Conservation (phyloP, 2,888 invertebrate genomes). For the Ormia ochracea region DNA sequence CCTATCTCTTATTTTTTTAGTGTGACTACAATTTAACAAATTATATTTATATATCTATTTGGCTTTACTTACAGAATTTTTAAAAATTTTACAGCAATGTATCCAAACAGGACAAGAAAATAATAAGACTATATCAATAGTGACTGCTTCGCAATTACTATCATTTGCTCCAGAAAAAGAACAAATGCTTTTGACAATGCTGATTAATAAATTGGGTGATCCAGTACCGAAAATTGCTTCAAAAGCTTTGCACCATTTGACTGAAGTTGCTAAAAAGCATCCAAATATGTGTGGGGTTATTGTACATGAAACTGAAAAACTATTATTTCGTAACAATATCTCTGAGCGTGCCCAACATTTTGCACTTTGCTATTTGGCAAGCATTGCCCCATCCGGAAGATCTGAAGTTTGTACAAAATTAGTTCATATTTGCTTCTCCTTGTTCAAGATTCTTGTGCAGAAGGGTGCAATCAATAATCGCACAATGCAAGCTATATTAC, state of each 20-base stretch:
- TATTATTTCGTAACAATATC: conserved; percentile 93
- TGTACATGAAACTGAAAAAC: conserved; percentile 90
- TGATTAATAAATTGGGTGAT: conserved; percentile 98
- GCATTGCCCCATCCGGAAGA: conserved; percentile 84
- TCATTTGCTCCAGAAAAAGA: conserved; percentile 76
- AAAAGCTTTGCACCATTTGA: conserved; percentile 90
- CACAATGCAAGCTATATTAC: conserved; percentile 89
- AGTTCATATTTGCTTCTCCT: conserved; percentile 94
- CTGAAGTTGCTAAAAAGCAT: conserved; percentile 88
- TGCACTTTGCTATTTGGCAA: conserved; percentile 92
- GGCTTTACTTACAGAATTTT: conserved; percentile 68
- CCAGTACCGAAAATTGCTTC: conserved; percentile 89
- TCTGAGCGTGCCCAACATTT: conserved; percentile 92
- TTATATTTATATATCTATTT: background rate
- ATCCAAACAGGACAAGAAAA: conserved; percentile 75
- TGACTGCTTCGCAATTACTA: conserved; percentile 71
- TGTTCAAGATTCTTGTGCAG: conserved; percentile 94
- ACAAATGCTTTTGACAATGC: conserved; percentile 82
- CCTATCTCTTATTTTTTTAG: background rate
- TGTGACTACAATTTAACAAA: background rate
- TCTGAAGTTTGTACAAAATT: conserved; percentile 90
- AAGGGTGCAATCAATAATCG: conserved; percentile 87
- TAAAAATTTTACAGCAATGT: conserved; percentile 75
- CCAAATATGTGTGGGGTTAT: conserved; percentile 95
- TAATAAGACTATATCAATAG: conserved; percentile 72